Evolutionary conservation across 2,888 invertebrate species (phyloP).

Genomic region (Hirtodrosophila cameraria): DNA sequence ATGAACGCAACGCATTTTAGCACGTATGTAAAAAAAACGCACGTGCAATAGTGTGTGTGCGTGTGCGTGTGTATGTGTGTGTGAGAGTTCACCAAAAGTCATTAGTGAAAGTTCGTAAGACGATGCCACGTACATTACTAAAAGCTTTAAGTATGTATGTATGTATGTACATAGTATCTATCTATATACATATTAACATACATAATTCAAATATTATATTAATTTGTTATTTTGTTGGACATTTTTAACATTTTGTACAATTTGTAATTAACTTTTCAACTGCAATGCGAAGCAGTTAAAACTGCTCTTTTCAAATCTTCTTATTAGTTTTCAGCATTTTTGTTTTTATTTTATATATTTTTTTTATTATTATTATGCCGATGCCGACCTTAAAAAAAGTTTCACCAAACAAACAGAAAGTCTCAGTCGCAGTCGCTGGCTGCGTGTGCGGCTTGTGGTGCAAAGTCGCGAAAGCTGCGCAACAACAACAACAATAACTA

Average conservation of each 20-base stretch:
- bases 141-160: constrained; percentile 41
- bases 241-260: constrained; percentile 17
- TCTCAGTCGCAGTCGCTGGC: constrained; percentile 55
- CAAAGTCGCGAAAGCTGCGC: constrained; percentile 69
- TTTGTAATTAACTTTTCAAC: not conserved
- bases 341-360: constrained; percentile 29
- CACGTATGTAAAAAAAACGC: constrained; percentile 49
- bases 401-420: constrained; percentile 79
- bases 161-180: constrained; percentile 35
- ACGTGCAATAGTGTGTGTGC: constrained; percentile 32
- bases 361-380: constrained; percentile 61
- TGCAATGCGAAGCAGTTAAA: constrained; percentile 23
- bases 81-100: constrained; percentile 76
- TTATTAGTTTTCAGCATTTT: constrained; percentile 26
- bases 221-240: constrained; percentile 21
- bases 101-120: constrained; percentile 77
- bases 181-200: constrained; percentile 23
- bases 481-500: constrained; percentile 38
- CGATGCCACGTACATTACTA: constrained; percentile 70
- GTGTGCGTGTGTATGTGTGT: constrained; percentile 25
- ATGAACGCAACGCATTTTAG: constrained; percentile 37
- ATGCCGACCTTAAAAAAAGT: constrained; percentile 75
- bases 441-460: constrained; percentile 52
- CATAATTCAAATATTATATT: constrained; percentile 14
- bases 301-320: constrained; percentile 30